A percentile compares a stretch with the other conserved stretches of the same genome.
Conservation (phyloP, 2,797 vertebrate genomes). For the Cryptoprocta ferox region DNA sequence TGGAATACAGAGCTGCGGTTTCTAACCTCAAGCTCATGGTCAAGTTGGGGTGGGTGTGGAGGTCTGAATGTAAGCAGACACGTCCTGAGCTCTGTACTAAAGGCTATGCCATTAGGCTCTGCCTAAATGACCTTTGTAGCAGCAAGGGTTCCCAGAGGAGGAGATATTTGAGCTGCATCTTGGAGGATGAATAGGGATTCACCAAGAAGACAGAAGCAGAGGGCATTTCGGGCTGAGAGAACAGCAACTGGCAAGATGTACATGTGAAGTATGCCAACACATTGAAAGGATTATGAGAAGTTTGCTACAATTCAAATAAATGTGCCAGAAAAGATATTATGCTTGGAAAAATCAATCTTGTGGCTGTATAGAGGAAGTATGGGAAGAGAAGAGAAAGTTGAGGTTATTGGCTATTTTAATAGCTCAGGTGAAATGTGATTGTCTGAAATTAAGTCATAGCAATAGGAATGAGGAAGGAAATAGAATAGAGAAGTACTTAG, state of each 20-base stretch:
- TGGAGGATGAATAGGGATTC: not conserved
- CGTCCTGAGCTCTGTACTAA: not conserved
- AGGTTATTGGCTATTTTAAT: not conserved
- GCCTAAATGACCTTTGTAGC: not conserved
- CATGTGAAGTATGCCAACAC: not conserved
- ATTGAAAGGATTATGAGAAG: conserved; percentile 23
- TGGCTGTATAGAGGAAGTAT: not conserved
- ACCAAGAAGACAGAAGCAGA: not conserved
- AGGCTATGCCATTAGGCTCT: not conserved
- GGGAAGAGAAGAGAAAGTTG: not conserved
- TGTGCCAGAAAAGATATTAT: not conserved
- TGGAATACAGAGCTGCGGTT: not conserved
- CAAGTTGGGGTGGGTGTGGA: not conserved
- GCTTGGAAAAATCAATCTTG: not conserved
- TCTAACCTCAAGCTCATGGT: not conserved
- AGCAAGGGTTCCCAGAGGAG: not conserved
- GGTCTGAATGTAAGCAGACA: not conserved
- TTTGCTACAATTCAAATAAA: not conserved
- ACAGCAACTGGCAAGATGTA: not conserved
- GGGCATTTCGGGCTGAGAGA: not conserved
- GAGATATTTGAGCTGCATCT: not conserved
- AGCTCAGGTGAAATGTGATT: not conserved
- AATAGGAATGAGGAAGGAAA: not conserved
- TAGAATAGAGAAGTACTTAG: not conserved
- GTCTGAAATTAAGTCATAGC: not conserved